These are phyloP conservation scores for Morinoia aosen DNA, from an alignment of 2,888 invertebrate genomes.

Conservation along the genomic window DNA sequence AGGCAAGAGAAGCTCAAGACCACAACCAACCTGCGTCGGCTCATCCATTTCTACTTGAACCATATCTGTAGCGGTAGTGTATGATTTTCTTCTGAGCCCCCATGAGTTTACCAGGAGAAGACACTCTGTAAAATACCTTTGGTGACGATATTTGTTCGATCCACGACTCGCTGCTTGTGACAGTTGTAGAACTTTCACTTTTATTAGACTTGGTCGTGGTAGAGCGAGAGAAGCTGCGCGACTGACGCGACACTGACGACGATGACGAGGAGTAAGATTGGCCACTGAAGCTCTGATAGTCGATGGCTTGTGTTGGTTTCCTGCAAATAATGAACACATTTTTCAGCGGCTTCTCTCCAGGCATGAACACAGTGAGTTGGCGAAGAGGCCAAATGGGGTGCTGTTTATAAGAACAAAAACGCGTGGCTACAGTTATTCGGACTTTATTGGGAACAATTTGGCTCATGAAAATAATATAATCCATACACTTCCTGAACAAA, in stretches of 20 bases:
- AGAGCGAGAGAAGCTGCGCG: conserved; percentile 29
- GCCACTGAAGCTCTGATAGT: not conserved
- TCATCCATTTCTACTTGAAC: not conserved
- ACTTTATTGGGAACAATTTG: too few species aligned
- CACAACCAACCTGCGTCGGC: not conserved
- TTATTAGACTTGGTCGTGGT: not conserved
- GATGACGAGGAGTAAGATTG: not conserved
- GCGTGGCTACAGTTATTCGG: too few species aligned
- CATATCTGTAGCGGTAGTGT: conserved; percentile 20
- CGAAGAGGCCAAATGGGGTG: too few species aligned
- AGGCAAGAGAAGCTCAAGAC: not conserved
- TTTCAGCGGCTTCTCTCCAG: not conserved
- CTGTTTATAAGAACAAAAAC: too few species aligned
- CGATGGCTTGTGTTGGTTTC: not conserved
- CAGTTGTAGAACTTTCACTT: not conserved
- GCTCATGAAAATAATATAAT: too few species aligned
- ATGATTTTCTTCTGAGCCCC: conserved; percentile 41
- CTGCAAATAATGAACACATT: not conserved
- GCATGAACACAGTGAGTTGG: not conserved
- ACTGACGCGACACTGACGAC: not conserved
- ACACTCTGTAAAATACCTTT: not conserved
- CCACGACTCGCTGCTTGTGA: not conserved
- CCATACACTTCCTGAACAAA: too few species aligned
- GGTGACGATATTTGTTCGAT: conserved; percentile 24
- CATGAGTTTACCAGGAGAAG: conserved; percentile 13